Percentiles rank a stretch among this genome's conserved stretches.
phyloP scores from a whole-genome alignment of 2,888 invertebrate species.

The Drosophila flavopinicola region DNA sequence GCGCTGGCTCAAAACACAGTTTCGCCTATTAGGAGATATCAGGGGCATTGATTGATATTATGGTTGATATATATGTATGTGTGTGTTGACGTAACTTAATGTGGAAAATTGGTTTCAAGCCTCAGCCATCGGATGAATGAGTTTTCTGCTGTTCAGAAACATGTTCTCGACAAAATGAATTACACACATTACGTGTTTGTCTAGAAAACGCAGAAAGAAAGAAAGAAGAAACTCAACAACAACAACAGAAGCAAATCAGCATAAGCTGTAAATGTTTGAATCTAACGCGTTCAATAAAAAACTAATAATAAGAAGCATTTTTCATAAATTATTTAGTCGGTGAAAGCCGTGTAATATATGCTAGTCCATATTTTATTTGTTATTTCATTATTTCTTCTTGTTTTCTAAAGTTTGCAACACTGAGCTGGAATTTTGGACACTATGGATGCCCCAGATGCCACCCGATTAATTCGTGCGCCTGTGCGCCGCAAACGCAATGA shows the following conservation, averaged over 20 bases:
- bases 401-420: conserved; percentile 13
- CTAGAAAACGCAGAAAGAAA: background rate
- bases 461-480: conserved; percentile 90
- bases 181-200: conserved; percentile 1
- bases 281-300: background rate
- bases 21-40: too few species aligned
- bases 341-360: background rate
- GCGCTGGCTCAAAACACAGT: too few species aligned
- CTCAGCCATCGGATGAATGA: background rate
- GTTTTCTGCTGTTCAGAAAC: background rate
- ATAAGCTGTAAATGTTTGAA: background rate
- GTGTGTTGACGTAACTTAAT: background rate
- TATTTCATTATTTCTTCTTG: conserved; percentile 9
- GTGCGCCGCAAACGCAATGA: conserved; percentile 91
- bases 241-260: background rate
- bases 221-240: background rate
- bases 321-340: too few species aligned
- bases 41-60: too few species aligned
- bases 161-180: background rate
- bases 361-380: too few species aligned
- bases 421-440: conserved; percentile 12
- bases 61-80: background rate
- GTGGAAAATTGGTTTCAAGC: background rate
- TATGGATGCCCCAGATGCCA: conserved; percentile 79
- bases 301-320: background rate